phyloP scores from a whole-genome alignment of 2,888 invertebrate genomes.

The Pollenia griseotomentosa region DNA sequence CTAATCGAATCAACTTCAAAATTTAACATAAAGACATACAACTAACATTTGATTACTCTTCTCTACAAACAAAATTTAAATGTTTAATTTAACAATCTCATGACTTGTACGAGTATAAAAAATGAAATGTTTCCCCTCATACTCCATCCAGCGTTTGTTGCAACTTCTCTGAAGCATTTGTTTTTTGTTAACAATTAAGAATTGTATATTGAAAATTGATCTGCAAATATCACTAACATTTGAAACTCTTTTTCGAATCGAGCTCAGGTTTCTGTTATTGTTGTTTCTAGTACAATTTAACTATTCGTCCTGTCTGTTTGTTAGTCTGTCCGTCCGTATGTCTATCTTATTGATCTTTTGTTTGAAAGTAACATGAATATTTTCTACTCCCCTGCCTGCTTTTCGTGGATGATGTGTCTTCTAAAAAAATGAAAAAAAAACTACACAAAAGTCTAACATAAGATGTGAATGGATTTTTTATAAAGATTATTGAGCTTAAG shows the following conservation, averaged over 20 bases:
- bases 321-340: constrained; percentile 47
- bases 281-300: constrained; percentile 41
- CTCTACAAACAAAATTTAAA: constrained; percentile 25
- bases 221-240: constrained; percentile 66
- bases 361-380: constrained; percentile 70
- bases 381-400: constrained; percentile 42
- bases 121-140: constrained; percentile 17
- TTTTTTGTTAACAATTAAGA: constrained; percentile 53
- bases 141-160: not conserved
- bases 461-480: constrained; percentile 70
- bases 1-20: constrained; percentile 47
- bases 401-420: not conserved
- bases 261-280: constrained; percentile 10
- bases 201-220: constrained; percentile 65
- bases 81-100: constrained; percentile 61
- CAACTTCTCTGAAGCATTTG: constrained; percentile 29
- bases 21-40: constrained; percentile 48
- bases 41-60: constrained; percentile 37
- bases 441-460: constrained; percentile 33
- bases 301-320: constrained; percentile 56
- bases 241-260: constrained; percentile 4
- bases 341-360: constrained; percentile 70
- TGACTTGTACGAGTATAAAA: constrained; percentile 11
- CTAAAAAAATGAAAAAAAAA: not conserved
- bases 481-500: constrained; percentile 66